phyloP scores from a whole-genome alignment of 2,113 vertebrate species.

The Cyanoramphus novaezelandiae region DNA sequence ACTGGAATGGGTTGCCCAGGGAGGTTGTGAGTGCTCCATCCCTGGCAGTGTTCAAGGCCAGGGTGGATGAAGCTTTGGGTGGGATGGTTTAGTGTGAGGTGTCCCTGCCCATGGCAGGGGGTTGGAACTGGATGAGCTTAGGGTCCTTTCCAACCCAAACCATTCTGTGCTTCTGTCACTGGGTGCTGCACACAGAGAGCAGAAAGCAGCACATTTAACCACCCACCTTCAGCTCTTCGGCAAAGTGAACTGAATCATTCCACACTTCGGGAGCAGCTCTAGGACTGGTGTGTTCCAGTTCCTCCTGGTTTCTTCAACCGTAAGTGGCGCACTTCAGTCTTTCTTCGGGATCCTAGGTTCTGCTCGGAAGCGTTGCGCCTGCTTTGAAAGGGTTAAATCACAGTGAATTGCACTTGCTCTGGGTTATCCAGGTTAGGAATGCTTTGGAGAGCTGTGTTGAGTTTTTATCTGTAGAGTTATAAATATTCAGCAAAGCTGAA shows the following conservation, averaged over 20 bases:
- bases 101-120: no score
- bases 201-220: background rate
- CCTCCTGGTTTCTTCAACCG: background rate
- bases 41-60: no score
- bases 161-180: no score
- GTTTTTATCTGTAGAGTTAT: background rate
- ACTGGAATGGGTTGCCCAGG: no score
- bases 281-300: background rate
- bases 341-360: background rate
- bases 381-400: background rate
- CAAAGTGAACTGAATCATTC: background rate
- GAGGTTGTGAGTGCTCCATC: no score
- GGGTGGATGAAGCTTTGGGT: no score
- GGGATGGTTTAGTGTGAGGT: no score
- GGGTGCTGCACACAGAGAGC: background rate
- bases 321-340: background rate
- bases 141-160: no score
- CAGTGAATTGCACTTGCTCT: background rate
- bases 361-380: background rate
- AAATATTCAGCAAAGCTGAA: background rate
- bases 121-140: no score
- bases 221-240: background rate
- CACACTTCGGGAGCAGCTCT: background rate
- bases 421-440: no score
- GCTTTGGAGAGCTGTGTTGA: background rate